These are phyloP conservation scores for Dinomys branickii DNA, from an alignment of 2,113 vertebrate genomes.

Conservation along the genomic window DNA sequence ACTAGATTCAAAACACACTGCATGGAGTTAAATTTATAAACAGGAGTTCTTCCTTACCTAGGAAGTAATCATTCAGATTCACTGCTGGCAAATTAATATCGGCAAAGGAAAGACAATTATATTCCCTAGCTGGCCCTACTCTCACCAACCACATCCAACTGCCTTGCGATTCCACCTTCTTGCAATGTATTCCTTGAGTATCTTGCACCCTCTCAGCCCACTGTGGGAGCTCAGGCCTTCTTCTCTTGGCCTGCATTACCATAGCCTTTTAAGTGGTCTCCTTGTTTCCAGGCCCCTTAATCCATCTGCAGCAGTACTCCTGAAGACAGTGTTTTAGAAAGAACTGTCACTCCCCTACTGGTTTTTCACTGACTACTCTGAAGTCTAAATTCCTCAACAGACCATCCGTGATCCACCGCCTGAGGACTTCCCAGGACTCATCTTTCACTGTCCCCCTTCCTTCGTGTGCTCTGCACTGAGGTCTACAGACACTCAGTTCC, in stretches of 20 bases:
- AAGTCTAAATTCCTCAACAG: conserved; percentile 36
- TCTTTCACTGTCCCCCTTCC: neutral
- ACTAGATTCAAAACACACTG: conserved; percentile 40
- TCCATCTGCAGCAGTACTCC: neutral
- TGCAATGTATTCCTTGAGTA: neutral
- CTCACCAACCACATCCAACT: neutral
- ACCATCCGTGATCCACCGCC: neutral
- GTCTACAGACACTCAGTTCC: neutral
- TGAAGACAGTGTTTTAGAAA: conserved; percentile 32
- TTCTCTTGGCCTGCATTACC: neutral
- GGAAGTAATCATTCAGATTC: conserved; percentile 38
- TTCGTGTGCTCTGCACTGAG: neutral
- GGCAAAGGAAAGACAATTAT: conserved; percentile 48
- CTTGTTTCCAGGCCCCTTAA: neutral
- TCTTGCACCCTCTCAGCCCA: neutral
- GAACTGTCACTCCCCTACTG: neutral
- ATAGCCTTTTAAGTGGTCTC: conserved; percentile 22
- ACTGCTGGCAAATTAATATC: neutral
- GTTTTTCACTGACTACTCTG: conserved; percentile 3
- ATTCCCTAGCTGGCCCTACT: neutral
- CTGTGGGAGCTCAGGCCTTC: conserved; percentile 17
- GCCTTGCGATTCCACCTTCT: neutral
- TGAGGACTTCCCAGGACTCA: neutral
- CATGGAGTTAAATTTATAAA: conserved; percentile 31
- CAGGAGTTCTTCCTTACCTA: neutral